Conservation (phyloP, 2,113 vertebrate species). For the Ranitomeya imitator region DNA sequence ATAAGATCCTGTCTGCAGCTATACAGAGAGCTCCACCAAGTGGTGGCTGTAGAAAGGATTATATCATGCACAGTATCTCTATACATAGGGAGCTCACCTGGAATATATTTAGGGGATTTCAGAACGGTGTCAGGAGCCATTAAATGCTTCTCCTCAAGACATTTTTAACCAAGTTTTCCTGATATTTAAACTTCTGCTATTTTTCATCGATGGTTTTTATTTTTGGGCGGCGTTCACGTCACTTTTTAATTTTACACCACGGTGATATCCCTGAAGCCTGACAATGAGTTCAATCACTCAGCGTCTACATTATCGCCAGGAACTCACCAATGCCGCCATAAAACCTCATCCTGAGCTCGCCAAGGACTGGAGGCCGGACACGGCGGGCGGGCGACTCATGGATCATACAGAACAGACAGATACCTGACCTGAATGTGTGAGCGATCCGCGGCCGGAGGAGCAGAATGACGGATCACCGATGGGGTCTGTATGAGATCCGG, state of each 20-base stretch:
- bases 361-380: constrained; percentile 23
- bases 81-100: too few species aligned
- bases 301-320: neutral
- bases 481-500: too few species aligned
- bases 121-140: neutral
- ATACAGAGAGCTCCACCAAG: too few species aligned
- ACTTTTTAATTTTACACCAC: neutral
- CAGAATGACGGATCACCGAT: neutral
- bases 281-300: neutral
- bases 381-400: neutral
- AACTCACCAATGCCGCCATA: neutral
- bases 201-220: neutral
- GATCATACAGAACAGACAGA: neutral
- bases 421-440: constrained; percentile 4
- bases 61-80: too few species aligned
- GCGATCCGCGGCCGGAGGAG: neutral
- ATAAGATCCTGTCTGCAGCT: too few species aligned
- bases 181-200: neutral
- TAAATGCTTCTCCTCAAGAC: neutral
- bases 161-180: neutral
- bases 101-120: too few species aligned
- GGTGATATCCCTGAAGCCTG: neutral
- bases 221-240: neutral
- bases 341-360: neutral
- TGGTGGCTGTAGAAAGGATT: too few species aligned